Conservation (phyloP, 2,888 invertebrate species). For the Tiphia femorata region DNA sequence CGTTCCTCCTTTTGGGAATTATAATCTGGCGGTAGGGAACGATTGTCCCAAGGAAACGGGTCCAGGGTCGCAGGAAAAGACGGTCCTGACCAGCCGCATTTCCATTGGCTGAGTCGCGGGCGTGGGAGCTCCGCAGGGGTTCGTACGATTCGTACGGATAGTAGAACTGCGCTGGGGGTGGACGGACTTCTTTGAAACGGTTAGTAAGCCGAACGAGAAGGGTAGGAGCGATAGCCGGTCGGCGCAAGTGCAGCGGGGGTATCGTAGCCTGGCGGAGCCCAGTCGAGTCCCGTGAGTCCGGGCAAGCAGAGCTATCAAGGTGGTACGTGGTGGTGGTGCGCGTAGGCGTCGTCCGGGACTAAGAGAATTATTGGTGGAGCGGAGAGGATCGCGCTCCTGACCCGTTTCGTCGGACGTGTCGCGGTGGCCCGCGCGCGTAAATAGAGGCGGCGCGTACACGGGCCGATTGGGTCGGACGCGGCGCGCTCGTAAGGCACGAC, state of each 20-base stretch:
- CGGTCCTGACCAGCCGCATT: neutral
- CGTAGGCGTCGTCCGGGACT: constrained; percentile 51
- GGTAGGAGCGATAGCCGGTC: constrained; percentile 38
- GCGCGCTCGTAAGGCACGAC: neutral
- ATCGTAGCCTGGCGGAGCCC: constrained; percentile 54
- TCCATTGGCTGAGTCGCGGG: constrained; percentile 44
- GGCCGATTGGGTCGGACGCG: too few relatives aligned
- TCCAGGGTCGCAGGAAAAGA: too few relatives aligned
- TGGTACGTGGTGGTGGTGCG: constrained; percentile 49
- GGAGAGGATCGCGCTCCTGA: neutral
- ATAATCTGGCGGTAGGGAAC: neutral
- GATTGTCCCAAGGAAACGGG: too few relatives aligned
- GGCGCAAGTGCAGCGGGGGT: constrained; percentile 48
- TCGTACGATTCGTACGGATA: constrained; percentile 32
- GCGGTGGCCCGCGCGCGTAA: too few relatives aligned
- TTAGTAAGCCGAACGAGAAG: constrained; percentile 40
- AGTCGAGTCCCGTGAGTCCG: constrained; percentile 68
- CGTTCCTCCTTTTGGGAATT: neutral
- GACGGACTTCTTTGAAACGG: constrained; percentile 34
- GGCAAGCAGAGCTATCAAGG: constrained; percentile 57
- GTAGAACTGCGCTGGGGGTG: constrained; percentile 44
- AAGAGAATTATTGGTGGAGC: neutral
- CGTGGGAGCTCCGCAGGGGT: constrained; percentile 48
- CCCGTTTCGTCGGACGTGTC: neutral
- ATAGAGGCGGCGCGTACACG: too few relatives aligned